Base-by-base conservation (phyloP, 2,888 invertebrate genomes). In the Hirtodrosophila trivittata region DNA sequence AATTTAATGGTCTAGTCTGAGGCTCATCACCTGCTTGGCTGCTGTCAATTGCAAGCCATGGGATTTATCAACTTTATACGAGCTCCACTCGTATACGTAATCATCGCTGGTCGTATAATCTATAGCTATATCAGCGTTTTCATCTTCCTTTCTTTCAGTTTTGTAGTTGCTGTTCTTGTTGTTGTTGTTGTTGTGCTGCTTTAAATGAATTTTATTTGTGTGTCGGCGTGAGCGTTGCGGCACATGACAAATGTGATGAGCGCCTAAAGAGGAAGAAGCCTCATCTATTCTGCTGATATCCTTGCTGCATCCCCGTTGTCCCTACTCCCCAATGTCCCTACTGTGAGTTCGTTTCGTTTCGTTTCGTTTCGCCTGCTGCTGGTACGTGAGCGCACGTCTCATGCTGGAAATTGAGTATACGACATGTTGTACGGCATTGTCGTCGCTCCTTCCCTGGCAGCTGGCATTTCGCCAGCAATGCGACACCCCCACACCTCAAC, bases 321-420 rank as follows among this genome's bases (percentile, higher is more conserved):
- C 5, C 21, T 1, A n/a, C n/a, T 3, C 3, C 35, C n/a, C n/a
- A n/a, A n/a, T n/a, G n/a, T n/a, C n/a, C n/a, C n/a, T n/a, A n/a
- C n/a, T n/a, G n/a, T n/a, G n/a, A n/a, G n/a, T n/a, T n/a, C n/a
- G n/a, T n/a, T n/a, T n/a, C n/a, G n/a, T n/a, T n/a, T n/a, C n/a
- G n/a, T n/a, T n/a, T n/a, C 16, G 28, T 32, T 38, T n/a, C 62
- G 39, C 21, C 25, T 6, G 51, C 50, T 72, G 25, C 12, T 21
- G 57, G 46, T 72, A 78, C 78, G 86, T 82, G 86, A 66, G 77
- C 64, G 59, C 83, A 83, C 86, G 80, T 82, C 73, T 76, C 60
- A 55, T 57, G 49, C 67, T 85, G 47, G 37, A 65, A 78, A 78
- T 78, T 78, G 63, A 83, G 73, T 83, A 78, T 82, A 78, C 78